A percentile compares a stretch with the other conserved stretches of the same genome.
These are phyloP conservation scores for Odontamblyopus lacepedii DNA, from an alignment of 2,797 vertebrate species.

Conservation along the genomic window DNA sequence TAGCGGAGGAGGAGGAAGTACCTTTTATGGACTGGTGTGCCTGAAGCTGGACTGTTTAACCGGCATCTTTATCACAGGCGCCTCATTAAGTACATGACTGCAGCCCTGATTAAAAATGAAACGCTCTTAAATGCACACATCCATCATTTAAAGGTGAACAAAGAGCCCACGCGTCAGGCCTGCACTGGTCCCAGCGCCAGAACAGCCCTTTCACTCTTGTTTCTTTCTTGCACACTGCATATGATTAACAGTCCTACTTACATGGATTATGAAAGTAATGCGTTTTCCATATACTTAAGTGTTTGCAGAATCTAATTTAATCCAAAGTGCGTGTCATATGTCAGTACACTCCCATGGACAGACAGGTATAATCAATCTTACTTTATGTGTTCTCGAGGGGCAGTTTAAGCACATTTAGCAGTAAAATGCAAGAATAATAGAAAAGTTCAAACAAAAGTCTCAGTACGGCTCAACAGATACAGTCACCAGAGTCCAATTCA, in stretches of 20 bases:
- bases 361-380: too few species aligned
- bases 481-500: too few species aligned
- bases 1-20: conserved; percentile 6
- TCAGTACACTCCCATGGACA: too few species aligned
- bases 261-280: too few species aligned
- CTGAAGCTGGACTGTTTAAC: conserved; percentile 54
- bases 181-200: neutral
- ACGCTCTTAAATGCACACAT: conserved; percentile 74
- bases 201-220: neutral
- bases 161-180: conserved; percentile 2
- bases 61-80: conserved; percentile 63
- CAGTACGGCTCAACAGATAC: too few species aligned
- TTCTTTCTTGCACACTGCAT: neutral
- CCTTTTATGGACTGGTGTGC: conserved; percentile 9
- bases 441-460: too few species aligned
- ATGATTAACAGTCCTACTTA: neutral
- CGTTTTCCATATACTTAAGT: too few species aligned
- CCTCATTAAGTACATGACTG: conserved; percentile 76
- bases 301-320: too few species aligned
- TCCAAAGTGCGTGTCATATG: too few species aligned
- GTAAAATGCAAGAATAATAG: too few species aligned
- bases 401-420: too few species aligned
- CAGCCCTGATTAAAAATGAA: conserved; percentile 75
- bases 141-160: conserved; percentile 70
- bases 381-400: too few species aligned